These are phyloP conservation scores for Phaethon lepturus DNA, from an alignment of 2,113 vertebrate species.

Conservation along the genomic window DNA sequence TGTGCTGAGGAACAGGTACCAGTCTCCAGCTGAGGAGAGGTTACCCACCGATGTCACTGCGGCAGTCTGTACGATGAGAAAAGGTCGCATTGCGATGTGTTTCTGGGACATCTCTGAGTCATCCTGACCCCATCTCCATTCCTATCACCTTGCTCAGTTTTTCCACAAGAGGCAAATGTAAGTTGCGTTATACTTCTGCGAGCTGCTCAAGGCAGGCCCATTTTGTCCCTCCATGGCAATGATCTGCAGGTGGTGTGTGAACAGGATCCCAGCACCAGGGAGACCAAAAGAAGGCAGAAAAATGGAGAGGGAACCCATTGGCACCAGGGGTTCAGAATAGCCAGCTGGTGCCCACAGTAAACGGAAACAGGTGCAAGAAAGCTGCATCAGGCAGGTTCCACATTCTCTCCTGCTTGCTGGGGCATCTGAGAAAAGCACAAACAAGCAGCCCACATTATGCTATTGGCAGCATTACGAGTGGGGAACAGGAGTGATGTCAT, in stretches of 20 bases:
- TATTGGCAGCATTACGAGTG: background rate
- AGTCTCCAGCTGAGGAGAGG: background rate
- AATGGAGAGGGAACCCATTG: background rate
- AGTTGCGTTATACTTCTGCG: rapidly evolving
- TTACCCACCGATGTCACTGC: rapidly evolving
- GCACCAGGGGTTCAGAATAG: background rate
- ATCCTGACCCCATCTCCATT: background rate
- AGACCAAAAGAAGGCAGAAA: background rate
- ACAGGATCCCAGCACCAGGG: background rate
- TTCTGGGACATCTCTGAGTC: background rate
- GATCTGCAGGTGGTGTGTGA: background rate
- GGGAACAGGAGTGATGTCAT: background rate
- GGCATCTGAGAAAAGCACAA: background rate
- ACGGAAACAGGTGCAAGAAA: background rate
- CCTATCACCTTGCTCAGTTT: background rate
- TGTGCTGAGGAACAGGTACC: background rate
- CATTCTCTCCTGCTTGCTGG: background rate
- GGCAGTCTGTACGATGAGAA: background rate
- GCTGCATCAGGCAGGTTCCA: background rate
- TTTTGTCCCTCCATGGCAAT: background rate
- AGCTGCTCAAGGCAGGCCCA: background rate
- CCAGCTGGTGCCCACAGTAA: background rate
- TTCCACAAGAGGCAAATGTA: background rate
- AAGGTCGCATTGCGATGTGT: rapidly evolving
- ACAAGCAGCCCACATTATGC: background rate